Conservation (phyloP, 2,113 vertebrate species). For the Pituophis catenifer region DNA sequence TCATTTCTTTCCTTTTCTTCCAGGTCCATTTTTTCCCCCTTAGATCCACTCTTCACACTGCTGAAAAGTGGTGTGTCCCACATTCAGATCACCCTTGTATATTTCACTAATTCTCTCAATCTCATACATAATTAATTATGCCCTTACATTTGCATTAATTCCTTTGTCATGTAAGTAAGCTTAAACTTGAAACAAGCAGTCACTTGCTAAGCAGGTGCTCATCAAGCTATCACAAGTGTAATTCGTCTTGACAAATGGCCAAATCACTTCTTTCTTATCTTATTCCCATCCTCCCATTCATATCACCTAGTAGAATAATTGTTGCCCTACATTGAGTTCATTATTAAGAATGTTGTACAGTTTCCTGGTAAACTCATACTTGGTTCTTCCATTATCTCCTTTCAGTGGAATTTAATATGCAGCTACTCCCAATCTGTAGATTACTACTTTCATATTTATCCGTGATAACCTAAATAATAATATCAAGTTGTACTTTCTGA, state of each 20-base stretch:
- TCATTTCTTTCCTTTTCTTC: not conserved
- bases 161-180: not conserved
- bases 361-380: not conserved
- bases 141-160: not conserved
- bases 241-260: not conserved
- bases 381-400: not conserved
- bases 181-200: not conserved
- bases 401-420: not conserved
- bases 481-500: not conserved
- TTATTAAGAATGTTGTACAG: not conserved
- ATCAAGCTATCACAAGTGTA: not conserved
- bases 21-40: not conserved
- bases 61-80: not conserved
- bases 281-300: not conserved
- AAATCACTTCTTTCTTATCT: not conserved
- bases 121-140: not conserved
- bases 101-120: not conserved
- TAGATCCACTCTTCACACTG: not conserved
- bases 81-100: not conserved
- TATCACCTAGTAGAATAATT: not conserved
- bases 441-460: not conserved
- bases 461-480: not conserved
- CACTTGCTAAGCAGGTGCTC: not conserved
- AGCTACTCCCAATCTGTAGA: not conserved
- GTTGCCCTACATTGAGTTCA: not conserved